These are phyloP conservation scores for Bradypodion ventrale DNA, from an alignment of 2,797 vertebrate genomes.

Conservation along the genomic window DNA sequence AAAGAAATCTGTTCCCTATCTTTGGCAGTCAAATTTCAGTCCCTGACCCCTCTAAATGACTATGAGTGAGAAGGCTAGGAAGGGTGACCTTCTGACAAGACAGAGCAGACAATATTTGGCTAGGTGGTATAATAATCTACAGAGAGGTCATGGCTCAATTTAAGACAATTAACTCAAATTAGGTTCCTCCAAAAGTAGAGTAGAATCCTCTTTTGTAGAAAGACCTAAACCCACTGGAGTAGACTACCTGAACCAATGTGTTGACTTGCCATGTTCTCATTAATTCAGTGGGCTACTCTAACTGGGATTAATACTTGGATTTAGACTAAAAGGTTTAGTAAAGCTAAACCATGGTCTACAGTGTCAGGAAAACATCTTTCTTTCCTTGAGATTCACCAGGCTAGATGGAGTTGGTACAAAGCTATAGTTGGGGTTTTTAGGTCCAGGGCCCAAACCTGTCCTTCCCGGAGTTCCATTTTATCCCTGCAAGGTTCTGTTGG, in stretches of 20 bases:
- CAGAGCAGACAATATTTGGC: neutral
- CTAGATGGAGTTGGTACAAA: neutral
- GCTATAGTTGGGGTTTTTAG: too few relatives aligned
- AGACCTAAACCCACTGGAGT: neutral
- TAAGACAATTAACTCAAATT: neutral
- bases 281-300: too few relatives aligned
- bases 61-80: neutral
- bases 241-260: too few relatives aligned
- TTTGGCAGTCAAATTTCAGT: neutral
- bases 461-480: too few relatives aligned
- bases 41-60: neutral
- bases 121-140: neutral
- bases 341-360: neutral
- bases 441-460: too few relatives aligned
- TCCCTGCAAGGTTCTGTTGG: too few relatives aligned
- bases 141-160: neutral
- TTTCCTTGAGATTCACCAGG: neutral
- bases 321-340: neutral
- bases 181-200: neutral
- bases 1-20: too few relatives aligned
- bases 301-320: too few relatives aligned
- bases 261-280: too few relatives aligned
- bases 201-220: neutral
- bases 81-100: neutral
- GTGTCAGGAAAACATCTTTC: neutral